Conservation (phyloP, 2,797 vertebrate species). For the Tokudaia tokunoshimensis region DNA sequence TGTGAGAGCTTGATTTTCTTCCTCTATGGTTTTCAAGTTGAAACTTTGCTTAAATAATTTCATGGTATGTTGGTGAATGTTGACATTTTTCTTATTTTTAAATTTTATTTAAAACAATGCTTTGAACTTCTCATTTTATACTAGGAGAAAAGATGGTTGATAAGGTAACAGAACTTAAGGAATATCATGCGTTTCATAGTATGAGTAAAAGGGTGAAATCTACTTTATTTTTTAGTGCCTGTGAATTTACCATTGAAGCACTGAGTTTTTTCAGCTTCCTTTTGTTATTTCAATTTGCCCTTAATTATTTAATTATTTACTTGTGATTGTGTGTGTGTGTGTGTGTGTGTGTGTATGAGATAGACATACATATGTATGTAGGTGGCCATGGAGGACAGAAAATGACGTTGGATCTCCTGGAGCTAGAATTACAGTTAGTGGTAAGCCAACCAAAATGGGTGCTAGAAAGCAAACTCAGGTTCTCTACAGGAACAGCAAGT, state of each 20-base stretch:
- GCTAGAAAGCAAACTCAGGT: neutral
- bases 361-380: neutral
- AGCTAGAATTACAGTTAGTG: neutral
- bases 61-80: neutral
- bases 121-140: conserved; percentile 52
- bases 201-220: neutral
- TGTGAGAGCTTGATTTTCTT: neutral
- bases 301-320: conserved; percentile 15
- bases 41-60: conserved; percentile 34
- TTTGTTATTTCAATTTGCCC: conserved; percentile 15
- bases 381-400: neutral
- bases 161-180: conserved; percentile 18
- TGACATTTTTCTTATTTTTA: conserved; percentile 42
- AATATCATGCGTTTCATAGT: neutral
- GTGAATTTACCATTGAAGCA: neutral
- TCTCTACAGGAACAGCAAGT: neutral
- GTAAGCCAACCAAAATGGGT: neutral
- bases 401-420: neutral
- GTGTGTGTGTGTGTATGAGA: neutral
- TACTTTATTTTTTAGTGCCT: conserved; percentile 9
- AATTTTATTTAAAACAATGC: conserved; percentile 47
- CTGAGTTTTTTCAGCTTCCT: neutral
- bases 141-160: conserved; percentile 28
- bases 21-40: neutral
- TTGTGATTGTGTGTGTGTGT: neutral